Evolutionary conservation across 1,140 invertebrate species (phyloP).

Genomic region (Brachionus calyciflorus): DNA sequence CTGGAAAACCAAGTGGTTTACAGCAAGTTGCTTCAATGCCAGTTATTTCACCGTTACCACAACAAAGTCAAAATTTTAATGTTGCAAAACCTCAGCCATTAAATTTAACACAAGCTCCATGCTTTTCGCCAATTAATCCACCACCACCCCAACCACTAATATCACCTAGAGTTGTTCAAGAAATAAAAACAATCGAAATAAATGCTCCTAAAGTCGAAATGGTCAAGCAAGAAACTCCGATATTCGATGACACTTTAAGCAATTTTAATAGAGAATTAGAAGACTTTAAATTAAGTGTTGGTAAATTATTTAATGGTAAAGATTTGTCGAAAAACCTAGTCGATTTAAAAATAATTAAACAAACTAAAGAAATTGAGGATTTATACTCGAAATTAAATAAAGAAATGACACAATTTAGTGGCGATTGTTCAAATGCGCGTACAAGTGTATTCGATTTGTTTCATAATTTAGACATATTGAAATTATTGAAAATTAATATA

Average conservation of each 20-base stretch:
- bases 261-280: constrained; percentile 3
- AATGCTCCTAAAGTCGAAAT: neutral
- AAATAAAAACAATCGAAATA: too few species aligned
- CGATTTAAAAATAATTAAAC: neutral
- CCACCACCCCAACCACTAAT: too few species aligned
- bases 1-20: too few species aligned
- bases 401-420: neutral
- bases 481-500: constrained; percentile 9
- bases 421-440: neutral
- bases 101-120: too few species aligned
- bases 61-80: too few species aligned
- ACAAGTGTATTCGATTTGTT: constrained; percentile 3
- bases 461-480: constrained; percentile 33
- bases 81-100: too few species aligned
- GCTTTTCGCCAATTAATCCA: too few species aligned
- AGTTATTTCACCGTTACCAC: too few species aligned
- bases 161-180: too few species aligned
- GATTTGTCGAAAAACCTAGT: neutral
- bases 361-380: neutral
- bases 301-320: constrained; percentile 13
- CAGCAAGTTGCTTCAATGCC: too few species aligned
- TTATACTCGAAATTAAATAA: neutral
- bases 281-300: constrained; percentile 13
- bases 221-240: neutral
- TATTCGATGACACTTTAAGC: neutral